A percentile compares a stretch with the other conserved stretches of the same genome.
These are phyloP conservation scores for Passerina amoena DNA, from an alignment of 2,113 vertebrate genomes.

Conservation along the genomic window DNA sequence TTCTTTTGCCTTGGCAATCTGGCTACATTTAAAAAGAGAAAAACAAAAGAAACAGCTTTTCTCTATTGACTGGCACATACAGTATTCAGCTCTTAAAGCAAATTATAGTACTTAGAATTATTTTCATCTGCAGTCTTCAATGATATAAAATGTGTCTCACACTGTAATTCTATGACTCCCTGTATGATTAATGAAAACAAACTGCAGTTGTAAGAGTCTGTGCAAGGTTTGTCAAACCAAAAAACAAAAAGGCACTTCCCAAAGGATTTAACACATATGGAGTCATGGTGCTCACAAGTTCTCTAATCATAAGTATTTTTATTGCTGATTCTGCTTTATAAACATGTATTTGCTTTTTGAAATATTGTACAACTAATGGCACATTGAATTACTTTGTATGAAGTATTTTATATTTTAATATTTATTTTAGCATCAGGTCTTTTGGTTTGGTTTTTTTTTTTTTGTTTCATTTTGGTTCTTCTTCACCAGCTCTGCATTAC, in stretches of 20 bases:
- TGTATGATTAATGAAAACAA: slow-evolving; percentile 61
- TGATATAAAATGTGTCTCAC: slow-evolving; percentile 76
- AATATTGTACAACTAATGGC: slow-evolving; percentile 80
- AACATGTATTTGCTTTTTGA: slow-evolving; percentile 76
- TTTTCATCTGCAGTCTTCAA: slow-evolving; percentile 71
- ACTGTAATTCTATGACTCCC: slow-evolving; percentile 77
- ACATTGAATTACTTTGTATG: slow-evolving; percentile 80
- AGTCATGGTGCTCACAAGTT: slow-evolving; percentile 78
- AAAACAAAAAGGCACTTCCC: slow-evolving; percentile 78
- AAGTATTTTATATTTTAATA: slow-evolving; percentile 82
- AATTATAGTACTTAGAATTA: slow-evolving; percentile 72
- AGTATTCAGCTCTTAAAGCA: slow-evolving; percentile 72
- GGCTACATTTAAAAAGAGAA: slow-evolving; percentile 52
- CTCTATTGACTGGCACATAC: slow-evolving; percentile 65
- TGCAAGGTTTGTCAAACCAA: slow-evolving; percentile 78
- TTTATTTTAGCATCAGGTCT: slow-evolving; percentile 79
- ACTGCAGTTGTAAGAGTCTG: slow-evolving; percentile 72
- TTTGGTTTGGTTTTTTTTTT: slow-evolving; percentile 32
- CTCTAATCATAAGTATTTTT: slow-evolving; percentile 73
- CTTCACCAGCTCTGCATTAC: slow-evolving; percentile 75
- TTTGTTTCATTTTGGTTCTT: slow-evolving; percentile 48
- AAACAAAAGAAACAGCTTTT: slow-evolving; percentile 14
- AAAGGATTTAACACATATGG: slow-evolving; percentile 76
- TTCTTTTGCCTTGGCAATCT: slow-evolving; percentile 72
- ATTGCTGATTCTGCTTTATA: slow-evolving; percentile 75